Evolutionary conservation across 2,888 invertebrate species (phyloP).

Genomic region (Pollenia angustigena): DNA sequence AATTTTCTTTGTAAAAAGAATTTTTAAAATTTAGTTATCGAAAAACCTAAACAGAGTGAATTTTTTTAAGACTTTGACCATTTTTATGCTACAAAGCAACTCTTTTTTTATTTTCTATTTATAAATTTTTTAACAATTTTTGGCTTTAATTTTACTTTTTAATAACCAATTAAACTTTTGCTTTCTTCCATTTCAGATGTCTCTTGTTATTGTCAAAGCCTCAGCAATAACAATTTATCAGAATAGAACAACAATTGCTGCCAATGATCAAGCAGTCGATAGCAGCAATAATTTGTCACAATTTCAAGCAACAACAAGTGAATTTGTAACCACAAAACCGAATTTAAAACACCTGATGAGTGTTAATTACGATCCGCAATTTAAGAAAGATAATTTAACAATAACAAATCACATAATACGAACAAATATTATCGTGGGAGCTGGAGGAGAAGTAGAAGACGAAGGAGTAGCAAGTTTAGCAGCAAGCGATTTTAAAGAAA

Average conservation of each 20-base stretch:
- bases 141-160: conserved; percentile 48
- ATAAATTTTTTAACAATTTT: not conserved
- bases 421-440: conserved; percentile 68
- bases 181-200: conserved; percentile 77
- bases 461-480: not conserved
- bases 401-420: conserved; percentile 73
- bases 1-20: no score
- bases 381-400: conserved; percentile 74
- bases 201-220: conserved; percentile 82
- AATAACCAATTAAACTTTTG: not conserved
- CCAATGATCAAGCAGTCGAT: conserved; percentile 51
- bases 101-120: not conserved
- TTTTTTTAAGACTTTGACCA: no score
- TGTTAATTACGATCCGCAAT: conserved; percentile 36
- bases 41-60: no score
- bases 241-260: conserved; percentile 75
- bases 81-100: no score
- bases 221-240: conserved; percentile 81
- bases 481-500: conserved; percentile 37
- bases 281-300: conserved; percentile 58
- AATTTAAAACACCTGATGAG: not conserved
- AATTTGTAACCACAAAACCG: conserved; percentile 67
- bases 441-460: conserved; percentile 34
- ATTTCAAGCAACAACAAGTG: conserved; percentile 69
- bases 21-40: no score